phyloP scores from a whole-genome alignment of 2,113 vertebrate species.

The Centropus bengalensis region DNA sequence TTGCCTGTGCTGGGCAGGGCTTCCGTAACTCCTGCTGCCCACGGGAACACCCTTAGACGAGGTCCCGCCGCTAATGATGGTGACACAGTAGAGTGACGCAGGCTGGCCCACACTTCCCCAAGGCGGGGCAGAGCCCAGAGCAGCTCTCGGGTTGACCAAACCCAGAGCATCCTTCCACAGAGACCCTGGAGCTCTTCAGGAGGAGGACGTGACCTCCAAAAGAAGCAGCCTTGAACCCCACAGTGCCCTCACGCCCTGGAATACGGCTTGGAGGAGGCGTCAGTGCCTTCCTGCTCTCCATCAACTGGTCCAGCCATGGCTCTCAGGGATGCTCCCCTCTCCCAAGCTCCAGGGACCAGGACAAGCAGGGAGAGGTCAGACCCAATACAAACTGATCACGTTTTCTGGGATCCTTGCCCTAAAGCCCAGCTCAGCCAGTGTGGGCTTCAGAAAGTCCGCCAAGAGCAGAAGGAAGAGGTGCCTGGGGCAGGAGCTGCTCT shows the following conservation, averaged over 20 bases:
- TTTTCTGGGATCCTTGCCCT: not conserved
- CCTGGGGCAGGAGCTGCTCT: not conserved
- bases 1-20: not conserved
- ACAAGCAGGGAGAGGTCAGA: not conserved
- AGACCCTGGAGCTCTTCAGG: not conserved
- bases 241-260: not conserved
- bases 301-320: not conserved
- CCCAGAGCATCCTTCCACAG: not conserved
- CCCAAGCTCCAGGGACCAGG: not conserved
- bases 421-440: not conserved
- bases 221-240: not conserved
- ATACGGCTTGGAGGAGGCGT: not conserved
- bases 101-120: not conserved
- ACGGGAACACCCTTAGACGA: not conserved
- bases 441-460: not conserved
- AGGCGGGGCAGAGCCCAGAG: not conserved
- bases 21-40: not conserved
- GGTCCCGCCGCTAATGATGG: not conserved
- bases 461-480: not conserved
- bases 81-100: not conserved
- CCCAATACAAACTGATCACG: not conserved
- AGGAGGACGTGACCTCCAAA: not conserved
- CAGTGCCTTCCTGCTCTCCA: fast-evolving
- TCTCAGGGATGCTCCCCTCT: not conserved
- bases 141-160: not conserved